These are phyloP conservation scores for Tinamus guttatus DNA, from an alignment of 2,113 vertebrate species.

Conservation along the genomic window DNA sequence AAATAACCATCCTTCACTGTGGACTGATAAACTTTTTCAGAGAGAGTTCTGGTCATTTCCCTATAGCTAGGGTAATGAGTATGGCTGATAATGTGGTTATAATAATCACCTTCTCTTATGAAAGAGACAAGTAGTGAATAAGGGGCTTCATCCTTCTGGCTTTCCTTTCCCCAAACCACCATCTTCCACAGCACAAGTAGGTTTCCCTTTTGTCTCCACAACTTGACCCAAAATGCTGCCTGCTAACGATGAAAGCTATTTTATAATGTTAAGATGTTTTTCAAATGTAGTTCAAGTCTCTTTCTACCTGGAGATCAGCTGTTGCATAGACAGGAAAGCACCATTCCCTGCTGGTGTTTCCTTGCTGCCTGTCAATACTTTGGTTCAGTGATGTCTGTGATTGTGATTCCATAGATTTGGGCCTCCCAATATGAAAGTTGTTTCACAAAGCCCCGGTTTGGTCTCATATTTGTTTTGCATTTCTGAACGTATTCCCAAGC, in stretches of 20 bases:
- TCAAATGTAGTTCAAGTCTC: too few relatives aligned
- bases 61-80: neutral
- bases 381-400: slow-evolving; percentile 76
- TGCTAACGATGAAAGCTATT: neutral
- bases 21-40: neutral
- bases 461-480: slow-evolving; percentile 83
- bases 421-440: slow-evolving; percentile 89
- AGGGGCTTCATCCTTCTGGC: neutral
- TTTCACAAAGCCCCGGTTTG: slow-evolving; percentile 81
- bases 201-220: neutral
- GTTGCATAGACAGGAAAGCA: rapidly evolving
- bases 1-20: neutral
- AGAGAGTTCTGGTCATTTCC: neutral
- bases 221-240: neutral
- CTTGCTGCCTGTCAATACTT: slow-evolving; percentile 66
- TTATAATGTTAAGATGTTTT: neutral
- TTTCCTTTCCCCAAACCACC: neutral
- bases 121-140: rapidly evolving
- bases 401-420: neutral
- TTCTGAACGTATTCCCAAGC: slow-evolving; percentile 81
- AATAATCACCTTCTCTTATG: neutral
- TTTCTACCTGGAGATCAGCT: neutral
- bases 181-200: neutral
- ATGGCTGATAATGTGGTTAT: rapidly evolving
- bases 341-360: neutral